Conservation (phyloP, 2,888 invertebrate species). For the Cephonodes hylas region DNA sequence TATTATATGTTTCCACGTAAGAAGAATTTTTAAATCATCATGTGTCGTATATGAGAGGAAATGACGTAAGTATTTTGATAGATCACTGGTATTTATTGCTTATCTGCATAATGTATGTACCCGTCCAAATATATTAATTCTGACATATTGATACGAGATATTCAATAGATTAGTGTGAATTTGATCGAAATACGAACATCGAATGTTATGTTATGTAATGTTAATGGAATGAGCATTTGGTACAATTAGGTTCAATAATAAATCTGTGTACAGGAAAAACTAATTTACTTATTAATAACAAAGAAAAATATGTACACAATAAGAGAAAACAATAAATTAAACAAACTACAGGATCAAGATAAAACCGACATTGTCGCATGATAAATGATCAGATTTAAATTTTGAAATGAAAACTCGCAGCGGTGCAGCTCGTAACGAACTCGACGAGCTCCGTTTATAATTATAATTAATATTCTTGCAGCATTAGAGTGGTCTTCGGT, state of each 20-base stretch:
- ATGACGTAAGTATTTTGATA: conserved; percentile 6
- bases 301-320: conserved; percentile 21
- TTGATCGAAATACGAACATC: background rate
- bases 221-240: background rate
- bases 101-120: conserved; percentile 4
- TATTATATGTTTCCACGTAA: background rate
- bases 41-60: conserved; percentile 7
- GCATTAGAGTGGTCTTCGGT: conserved; percentile 75
- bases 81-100: conserved; percentile 8
- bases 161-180: background rate
- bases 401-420: conserved; percentile 67
- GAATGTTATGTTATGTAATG: background rate
- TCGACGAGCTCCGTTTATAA: conserved; percentile 77
- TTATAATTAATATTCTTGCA: conserved; percentile 81
- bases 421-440: conserved; percentile 67
- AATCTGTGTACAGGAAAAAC: conserved; percentile 21
- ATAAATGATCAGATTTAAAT: conserved; percentile 79
- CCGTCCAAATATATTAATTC: conserved; percentile 7
- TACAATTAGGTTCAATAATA: conserved; percentile 13
- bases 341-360: conserved; percentile 63
- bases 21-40: conserved; percentile 1
- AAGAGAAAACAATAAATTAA: conserved; percentile 48
- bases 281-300: conserved; percentile 35
- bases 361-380: conserved; percentile 77
- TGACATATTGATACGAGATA: conserved; percentile 6